These are phyloP conservation scores for Melinaea marsaeus DNA, from an alignment of 2,888 invertebrate genomes.

Conservation along the genomic window DNA sequence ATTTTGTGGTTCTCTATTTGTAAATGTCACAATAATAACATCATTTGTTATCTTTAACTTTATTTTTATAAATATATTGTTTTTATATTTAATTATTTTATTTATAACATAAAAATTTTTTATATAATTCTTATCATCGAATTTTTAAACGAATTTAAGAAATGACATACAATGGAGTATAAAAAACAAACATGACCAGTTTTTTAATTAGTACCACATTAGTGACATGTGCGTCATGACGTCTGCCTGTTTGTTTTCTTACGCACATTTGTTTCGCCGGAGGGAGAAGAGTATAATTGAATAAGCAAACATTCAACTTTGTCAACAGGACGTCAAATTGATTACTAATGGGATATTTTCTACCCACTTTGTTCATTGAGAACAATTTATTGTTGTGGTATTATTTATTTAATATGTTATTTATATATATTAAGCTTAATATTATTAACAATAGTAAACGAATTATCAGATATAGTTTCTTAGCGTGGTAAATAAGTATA, in stretches of 20 bases:
- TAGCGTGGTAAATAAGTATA: not conserved
- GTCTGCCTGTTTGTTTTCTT: slow-evolving; percentile 46
- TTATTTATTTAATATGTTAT: not conserved
- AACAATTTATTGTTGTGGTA: slow-evolving; percentile 3
- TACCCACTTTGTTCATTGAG: slow-evolving; percentile 3
- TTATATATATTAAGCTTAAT: not conserved
- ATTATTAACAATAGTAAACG: not conserved
- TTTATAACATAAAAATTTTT: too few species aligned
- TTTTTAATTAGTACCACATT: slow-evolving; percentile 24
- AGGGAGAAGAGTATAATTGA: slow-evolving; percentile 38
- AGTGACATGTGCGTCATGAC: slow-evolving; percentile 44
- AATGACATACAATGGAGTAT: slow-evolving; percentile 7
- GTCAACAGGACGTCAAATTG: slow-evolving; percentile 44
- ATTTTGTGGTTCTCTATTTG: slow-evolving; percentile 15
- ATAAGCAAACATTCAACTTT: slow-evolving; percentile 39
- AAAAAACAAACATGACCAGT: slow-evolving; percentile 15
- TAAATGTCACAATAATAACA: not conserved
- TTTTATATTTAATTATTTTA: too few species aligned
- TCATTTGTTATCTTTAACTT: too few species aligned
- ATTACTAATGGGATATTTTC: slow-evolving; percentile 27
- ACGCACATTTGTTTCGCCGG: slow-evolving; percentile 50
- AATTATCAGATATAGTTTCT: not conserved
- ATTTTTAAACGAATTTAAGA: not conserved
- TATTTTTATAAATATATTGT: too few species aligned
- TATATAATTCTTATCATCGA: too few species aligned